Evolutionary conservation across 2,888 invertebrate species (phyloP).

Genomic region (Microplitis manilae): DNA sequence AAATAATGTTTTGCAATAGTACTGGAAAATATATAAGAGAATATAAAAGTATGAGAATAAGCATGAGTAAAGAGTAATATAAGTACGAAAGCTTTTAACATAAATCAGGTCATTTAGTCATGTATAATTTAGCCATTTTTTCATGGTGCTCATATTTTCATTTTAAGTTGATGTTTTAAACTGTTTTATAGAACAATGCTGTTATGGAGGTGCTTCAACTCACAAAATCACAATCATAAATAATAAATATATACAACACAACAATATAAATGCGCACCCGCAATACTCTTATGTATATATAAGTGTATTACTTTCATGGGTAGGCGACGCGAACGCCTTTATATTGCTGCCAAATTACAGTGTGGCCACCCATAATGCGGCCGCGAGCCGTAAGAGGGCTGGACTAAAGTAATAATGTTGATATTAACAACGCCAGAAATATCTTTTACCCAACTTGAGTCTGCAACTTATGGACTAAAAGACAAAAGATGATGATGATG

Average conservation of each 20-base stretch:
- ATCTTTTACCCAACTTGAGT: slow-evolving; percentile 17
- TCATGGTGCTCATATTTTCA: background rate
- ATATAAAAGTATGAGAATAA: background rate
- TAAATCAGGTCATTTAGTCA: slow-evolving; percentile 16
- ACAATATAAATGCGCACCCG: slow-evolving; percentile 33
- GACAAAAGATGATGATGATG: slow-evolving; percentile 25
- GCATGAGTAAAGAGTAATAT: slow-evolving; percentile 4
- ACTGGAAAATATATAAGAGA: background rate
- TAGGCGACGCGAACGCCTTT: slow-evolving; percentile 55
- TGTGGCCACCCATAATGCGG: slow-evolving; percentile 64
- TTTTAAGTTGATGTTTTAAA: slow-evolving; percentile 16
- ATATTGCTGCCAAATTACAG: slow-evolving; percentile 71
- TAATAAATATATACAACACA: slow-evolving; percentile 47
- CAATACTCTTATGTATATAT: slow-evolving; percentile 8
- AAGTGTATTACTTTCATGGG: slow-evolving; percentile 29
- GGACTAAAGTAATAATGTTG: slow-evolving; percentile 65
- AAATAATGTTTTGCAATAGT: too few species aligned
- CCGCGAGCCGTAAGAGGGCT: slow-evolving; percentile 53
- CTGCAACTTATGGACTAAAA: slow-evolving; percentile 16
- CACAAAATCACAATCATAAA: slow-evolving; percentile 64
- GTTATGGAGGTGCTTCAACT: slow-evolving; percentile 38
- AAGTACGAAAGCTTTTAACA: background rate
- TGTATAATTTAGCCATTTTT: slow-evolving; percentile 18
- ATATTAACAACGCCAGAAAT: slow-evolving; percentile 62
- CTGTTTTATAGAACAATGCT: slow-evolving; percentile 16